Base-by-base conservation (phyloP, 2,888 invertebrate genomes). In the Phrixothrix hirtus region DNA sequence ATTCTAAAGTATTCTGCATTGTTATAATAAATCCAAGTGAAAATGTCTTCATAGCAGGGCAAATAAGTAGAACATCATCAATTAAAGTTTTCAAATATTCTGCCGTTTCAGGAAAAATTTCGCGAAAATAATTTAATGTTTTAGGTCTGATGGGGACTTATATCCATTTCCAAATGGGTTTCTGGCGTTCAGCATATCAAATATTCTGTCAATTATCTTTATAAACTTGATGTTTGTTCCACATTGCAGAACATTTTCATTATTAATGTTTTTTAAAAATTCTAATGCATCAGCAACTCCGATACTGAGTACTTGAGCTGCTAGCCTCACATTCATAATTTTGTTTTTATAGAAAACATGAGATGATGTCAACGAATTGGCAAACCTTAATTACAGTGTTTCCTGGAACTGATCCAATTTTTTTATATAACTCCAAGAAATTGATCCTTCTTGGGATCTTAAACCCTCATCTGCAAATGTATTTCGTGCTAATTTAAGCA, bases 161-260 rank as follows among this genome's bases (percentile, higher is more conserved):
- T 29, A 63, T 0, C 60, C 58, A 21, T 44, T 59, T n/a, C 50
- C 58, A 59, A 50, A 61, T 11, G 57, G 56, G 47, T 42, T 59
- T 47, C 62, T 46, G 13, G 29, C 51, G 49, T 64, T 63, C 13
- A 61, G 21, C 13, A 58, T 36, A 50, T 61, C 60, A 57, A 59
- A 63, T 12, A 59, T 37, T 45, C 27, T 57, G 39, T 59, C 57
- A 12, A 58, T 32, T 11, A 11, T 52, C 26, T 55, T 11, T 14
- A 61, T 3, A 49, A 61, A 61, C 45, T 59, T 58, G 9, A 57
- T 45, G 21, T 59, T 60, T 11, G 58, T 47, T 26, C 9, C 2
- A 30, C 58, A 43, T n/a, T 44, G 14, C 35, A 55, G 1, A 47
- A 60, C 57, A n/a, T 43, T 45, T 6, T 21, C 7, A 7, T 16